phyloP scores from a whole-genome alignment of 23 tunicate genomes.

The Phallusia fumigata region DNA sequence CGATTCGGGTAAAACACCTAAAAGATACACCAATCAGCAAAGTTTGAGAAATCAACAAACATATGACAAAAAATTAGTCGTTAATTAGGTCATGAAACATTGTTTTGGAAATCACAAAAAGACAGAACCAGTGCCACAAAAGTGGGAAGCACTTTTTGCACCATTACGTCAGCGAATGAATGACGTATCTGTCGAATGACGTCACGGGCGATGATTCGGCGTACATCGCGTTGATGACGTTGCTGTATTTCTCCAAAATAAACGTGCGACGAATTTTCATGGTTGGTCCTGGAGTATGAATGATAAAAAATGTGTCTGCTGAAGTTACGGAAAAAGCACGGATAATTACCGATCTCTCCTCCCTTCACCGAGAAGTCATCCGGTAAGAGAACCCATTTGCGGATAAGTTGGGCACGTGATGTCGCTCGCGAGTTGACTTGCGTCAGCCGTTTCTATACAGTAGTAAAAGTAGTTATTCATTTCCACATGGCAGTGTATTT shows the following conservation, averaged over 20 bases:
- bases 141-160: not conserved
- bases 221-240: slow-evolving; percentile 26
- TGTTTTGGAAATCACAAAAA: too few relatives aligned
- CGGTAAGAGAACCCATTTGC: slow-evolving; percentile 49
- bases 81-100: too few relatives aligned
- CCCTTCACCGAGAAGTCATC: slow-evolving; percentile 45
- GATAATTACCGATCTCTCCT: slow-evolving; percentile 50
- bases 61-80: too few relatives aligned
- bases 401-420: slow-evolving; percentile 44
- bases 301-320: not conserved
- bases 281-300: slow-evolving; percentile 26
- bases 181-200: not conserved
- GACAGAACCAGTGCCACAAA: too few relatives aligned
- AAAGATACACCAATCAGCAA: too few relatives aligned
- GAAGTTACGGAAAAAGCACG: not conserved
- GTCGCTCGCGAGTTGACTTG: slow-evolving; percentile 48
- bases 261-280: slow-evolving; percentile 21
- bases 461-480: not conserved
- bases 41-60: too few relatives aligned
- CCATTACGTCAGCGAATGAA: not conserved
- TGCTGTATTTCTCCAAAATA: slow-evolving; percentile 21
- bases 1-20: too few relatives aligned
- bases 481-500: not conserved
- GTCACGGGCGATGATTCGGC: slow-evolving; percentile 13
- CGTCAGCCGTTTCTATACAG: slow-evolving; percentile 26